These are phyloP conservation scores for Ovis canadensis DNA, from an alignment of 2,113 vertebrate genomes.

Conservation along the genomic window DNA sequence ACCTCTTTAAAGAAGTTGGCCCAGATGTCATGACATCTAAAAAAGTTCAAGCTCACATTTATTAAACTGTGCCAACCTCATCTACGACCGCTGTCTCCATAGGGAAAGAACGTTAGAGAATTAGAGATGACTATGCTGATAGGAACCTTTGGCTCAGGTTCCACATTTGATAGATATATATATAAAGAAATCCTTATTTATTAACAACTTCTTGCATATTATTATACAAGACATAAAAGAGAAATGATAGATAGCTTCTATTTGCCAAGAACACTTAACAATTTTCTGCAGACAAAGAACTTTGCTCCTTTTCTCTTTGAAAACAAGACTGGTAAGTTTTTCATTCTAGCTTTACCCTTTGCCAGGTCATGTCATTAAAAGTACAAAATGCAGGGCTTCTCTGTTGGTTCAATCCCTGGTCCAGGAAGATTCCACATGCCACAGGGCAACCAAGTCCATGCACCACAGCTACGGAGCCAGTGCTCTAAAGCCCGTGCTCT, in stretches of 20 bases:
- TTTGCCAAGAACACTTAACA: neutral
- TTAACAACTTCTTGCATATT: neutral
- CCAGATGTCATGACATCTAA: neutral
- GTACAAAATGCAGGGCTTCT: neutral
- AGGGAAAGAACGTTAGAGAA: neutral
- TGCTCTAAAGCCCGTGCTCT: neutral
- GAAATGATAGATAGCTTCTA: neutral
- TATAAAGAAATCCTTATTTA: neutral
- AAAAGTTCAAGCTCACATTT: neutral
- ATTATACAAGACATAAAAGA: neutral
- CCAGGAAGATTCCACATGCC: neutral
- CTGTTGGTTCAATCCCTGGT: neutral
- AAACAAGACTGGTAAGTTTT: neutral
- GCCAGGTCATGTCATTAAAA: neutral
- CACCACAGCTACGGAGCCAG: neutral
- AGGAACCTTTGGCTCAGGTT: neutral
- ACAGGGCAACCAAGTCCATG: neutral
- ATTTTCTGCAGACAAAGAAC: neutral
- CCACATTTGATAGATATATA: neutral
- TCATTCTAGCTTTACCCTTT: neutral
- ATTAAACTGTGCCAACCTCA: neutral
- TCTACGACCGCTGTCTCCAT: neutral
- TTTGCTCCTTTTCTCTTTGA: neutral
- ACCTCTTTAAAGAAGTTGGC: neutral
- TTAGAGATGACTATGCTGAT: neutral